phyloP scores from a whole-genome alignment of 2,888 invertebrate species.

The Bombylius major region DNA sequence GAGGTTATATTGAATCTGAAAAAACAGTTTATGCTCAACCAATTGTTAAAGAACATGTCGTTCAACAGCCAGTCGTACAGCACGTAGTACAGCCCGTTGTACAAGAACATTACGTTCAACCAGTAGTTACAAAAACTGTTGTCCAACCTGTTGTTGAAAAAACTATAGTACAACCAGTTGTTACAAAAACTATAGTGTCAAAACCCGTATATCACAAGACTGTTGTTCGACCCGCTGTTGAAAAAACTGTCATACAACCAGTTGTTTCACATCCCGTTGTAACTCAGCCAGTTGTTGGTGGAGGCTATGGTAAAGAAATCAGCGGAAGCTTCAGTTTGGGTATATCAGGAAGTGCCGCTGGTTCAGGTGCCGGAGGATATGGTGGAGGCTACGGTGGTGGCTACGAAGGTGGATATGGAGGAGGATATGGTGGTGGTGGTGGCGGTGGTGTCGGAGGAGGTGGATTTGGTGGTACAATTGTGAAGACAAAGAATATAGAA shows the following conservation, averaged over 20 bases:
- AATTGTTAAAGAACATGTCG: neutral
- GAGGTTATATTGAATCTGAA: neutral
- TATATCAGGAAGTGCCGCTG: slow-evolving; percentile 1
- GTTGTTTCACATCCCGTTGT: neutral
- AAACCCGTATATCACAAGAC: neutral
- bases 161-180: neutral
- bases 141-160: neutral
- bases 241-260: neutral
- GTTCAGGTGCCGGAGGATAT: slow-evolving; percentile 3
- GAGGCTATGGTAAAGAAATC: slow-evolving; percentile 5
- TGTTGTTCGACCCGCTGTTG: neutral
- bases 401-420: slow-evolving; percentile 9
- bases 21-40: neutral
- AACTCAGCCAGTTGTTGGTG: neutral
- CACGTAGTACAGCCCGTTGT: neutral
- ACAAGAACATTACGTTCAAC: neutral
- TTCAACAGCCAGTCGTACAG: neutral
- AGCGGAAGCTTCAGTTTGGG: slow-evolving; percentile 3
- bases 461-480: neutral
- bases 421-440: slow-evolving; percentile 6
- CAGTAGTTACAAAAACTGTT: neutral
- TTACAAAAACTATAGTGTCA: neutral
- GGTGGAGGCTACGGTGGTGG: slow-evolving; percentile 4
- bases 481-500: too few species aligned
- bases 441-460: slow-evolving; percentile 6